phyloP scores from a whole-genome alignment of 2,888 invertebrate genomes.

The Caradrina clavipalpis region DNA sequence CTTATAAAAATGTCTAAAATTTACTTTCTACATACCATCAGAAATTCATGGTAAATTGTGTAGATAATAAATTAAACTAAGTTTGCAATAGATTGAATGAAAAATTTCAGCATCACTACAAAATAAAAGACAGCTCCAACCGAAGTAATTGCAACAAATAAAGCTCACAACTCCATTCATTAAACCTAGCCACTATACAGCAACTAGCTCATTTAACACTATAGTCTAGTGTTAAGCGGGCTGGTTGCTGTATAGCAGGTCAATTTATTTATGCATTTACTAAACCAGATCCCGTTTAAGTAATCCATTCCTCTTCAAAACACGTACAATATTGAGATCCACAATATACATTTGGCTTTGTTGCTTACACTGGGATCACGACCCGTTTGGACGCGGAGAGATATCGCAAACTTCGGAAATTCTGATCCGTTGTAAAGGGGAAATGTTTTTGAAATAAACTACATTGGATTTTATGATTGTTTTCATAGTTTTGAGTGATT shows the following conservation, averaged over 20 bases:
- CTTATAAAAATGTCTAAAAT: no score
- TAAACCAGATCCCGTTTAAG: constrained; percentile 45
- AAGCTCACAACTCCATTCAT: neutral
- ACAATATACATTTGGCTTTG: constrained; percentile 57
- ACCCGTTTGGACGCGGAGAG: constrained; percentile 35
- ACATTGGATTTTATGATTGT: constrained; percentile 2
- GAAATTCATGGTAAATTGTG: neutral
- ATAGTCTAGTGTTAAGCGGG: no score
- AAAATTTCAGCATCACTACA: neutral
- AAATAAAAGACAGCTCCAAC: neutral
- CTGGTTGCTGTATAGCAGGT: constrained; percentile 7
- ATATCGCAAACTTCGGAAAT: constrained; percentile 44
- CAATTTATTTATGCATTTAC: constrained; percentile 51
- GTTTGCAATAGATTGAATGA: neutral
- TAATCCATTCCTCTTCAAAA: constrained; percentile 55
- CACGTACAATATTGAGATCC: constrained; percentile 63
- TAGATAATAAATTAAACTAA: neutral
- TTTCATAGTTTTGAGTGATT: neutral
- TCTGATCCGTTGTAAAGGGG: constrained; percentile 13
- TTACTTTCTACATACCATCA: neutral
- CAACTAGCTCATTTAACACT: constrained; percentile 1
- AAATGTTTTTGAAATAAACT: constrained; percentile 31
- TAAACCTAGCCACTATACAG: neutral
- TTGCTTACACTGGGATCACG: constrained; percentile 51
- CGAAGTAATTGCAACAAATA: constrained; percentile 1